Evolutionary conservation across 2,888 invertebrate species (phyloP).

Genomic region (Cryptus armator): DNA sequence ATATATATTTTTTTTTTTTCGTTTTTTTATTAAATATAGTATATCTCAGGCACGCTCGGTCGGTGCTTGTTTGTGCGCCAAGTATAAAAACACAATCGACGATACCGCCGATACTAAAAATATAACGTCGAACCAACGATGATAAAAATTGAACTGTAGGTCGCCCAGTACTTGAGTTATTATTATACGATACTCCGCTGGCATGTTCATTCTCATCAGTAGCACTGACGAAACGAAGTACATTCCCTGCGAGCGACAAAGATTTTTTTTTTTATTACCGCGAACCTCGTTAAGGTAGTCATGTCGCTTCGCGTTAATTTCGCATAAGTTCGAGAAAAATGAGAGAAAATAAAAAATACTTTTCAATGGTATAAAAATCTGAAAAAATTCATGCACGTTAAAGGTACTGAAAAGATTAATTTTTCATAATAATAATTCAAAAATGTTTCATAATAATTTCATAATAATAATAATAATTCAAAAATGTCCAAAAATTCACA

Average conservation of each 20-base stretch:
- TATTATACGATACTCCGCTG: constrained; percentile 97
- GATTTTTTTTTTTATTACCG: not conserved
- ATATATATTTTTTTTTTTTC: too few relatives aligned
- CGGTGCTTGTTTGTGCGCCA: constrained; percentile 96
- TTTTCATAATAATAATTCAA: too few relatives aligned
- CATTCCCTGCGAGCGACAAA: constrained; percentile 91
- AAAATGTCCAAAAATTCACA: too few relatives aligned
- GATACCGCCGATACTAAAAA: constrained; percentile 98
- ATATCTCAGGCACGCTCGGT: constrained; percentile 79
- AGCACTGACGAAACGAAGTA: constrained; percentile 99
- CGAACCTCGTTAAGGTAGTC: not conserved
- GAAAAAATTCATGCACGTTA: too few relatives aligned
- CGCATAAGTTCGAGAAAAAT: too few relatives aligned
- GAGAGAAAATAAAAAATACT: too few relatives aligned
- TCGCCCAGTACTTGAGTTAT: constrained; percentile 97
- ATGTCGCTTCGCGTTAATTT: too few relatives aligned
- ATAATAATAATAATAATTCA: too few relatives aligned
- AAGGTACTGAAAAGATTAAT: too few relatives aligned
- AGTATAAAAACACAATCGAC: constrained; percentile 97
- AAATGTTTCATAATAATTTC: too few relatives aligned
- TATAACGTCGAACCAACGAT: constrained; percentile 99
- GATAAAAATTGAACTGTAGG: constrained; percentile 99
- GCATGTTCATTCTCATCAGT: constrained; percentile 99
- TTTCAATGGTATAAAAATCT: too few relatives aligned
- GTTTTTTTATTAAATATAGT: constrained; percentile 37